Base-by-base conservation (phyloP, 2,113 vertebrate species). In the Ranitomeya variabilis region DNA sequence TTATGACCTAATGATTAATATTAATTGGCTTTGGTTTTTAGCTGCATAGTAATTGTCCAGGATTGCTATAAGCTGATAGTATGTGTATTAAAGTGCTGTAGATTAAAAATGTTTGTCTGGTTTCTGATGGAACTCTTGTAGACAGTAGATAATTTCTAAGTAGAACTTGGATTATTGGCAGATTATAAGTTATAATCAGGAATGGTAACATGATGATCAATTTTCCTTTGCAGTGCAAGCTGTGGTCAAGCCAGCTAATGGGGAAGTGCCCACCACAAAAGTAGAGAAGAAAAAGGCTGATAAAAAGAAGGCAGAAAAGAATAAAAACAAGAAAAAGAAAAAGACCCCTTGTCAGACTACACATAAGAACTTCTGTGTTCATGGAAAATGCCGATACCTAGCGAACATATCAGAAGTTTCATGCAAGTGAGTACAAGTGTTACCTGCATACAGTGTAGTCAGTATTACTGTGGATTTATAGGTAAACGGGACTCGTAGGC, bases 311-410 rank as follows among this genome's bases (percentile, higher is more conserved):
- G 37, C 37, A 80, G 95, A 93, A 91, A 94, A 92, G 80, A 88
- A 91, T 82, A 93, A 92, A 90, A 89, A 85, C 1, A 93, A 91
- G 86, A 94, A 91, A 89, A 95, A 94, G 73, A 94, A 90, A 87
- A 95, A 95, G 91, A 95, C 91, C 90, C 95, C 94, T 0, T 96
- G 95, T 83, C 90, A 93, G 87, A 83, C 91, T 74, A 90, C 95
- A 89, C 96, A 93, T 87, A 93, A 94, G 90, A 95, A 94, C 60
- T 96, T 94, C 84, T 96, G 95, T 89, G 94, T 96, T 90, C 95
- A 96, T 21, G 95, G 95, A 12, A 93, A 95, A 92, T 96, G 95
- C 18, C 13, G 90, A 91, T 96, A 94, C 81, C 81, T 91, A 51
- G 90, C 95, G 78, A 77, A 91, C 45, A 66, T 95, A 55, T 62